A percentile compares a stretch with the other conserved stretches of the same genome.
Evolutionary conservation across 37 sponge, comb jelly and placozoan genomes (phyloP).

Genomic region (Oopsacas minuta): DNA sequence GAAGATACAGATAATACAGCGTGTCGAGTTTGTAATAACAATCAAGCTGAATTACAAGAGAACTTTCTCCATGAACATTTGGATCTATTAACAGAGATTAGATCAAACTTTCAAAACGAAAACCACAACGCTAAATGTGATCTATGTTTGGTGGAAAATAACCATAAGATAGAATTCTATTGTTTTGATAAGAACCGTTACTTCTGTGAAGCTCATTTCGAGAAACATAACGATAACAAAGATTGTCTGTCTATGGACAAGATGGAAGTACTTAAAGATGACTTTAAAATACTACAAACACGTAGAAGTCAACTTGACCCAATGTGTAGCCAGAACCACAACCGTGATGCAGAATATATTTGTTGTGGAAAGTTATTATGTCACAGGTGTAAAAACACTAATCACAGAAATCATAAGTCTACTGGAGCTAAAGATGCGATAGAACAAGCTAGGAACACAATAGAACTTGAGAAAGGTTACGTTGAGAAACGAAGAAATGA

Average conservation of each 20-base stretch:
- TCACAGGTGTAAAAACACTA: not conserved
- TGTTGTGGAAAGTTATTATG: not conserved
- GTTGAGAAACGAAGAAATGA: not conserved
- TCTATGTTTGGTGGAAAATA: not conserved
- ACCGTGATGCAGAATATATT: not conserved
- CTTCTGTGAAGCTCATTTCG: not conserved
- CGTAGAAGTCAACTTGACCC: not conserved
- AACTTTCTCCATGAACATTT: not conserved
- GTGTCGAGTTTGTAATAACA: not conserved
- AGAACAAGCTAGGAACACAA: not conserved
- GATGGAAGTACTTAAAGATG: not conserved
- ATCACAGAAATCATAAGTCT: not conserved
- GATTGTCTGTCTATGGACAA: not conserved
- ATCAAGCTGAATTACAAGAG: not conserved
- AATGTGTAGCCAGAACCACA: not conserved
- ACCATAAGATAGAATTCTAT: not conserved
- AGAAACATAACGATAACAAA: not conserved
- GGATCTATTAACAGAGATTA: not conserved
- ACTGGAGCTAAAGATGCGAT: not conserved
- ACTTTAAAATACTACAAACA: not conserved
- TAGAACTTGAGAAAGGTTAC: not conserved
- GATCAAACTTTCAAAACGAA: not conserved
- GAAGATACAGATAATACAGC: not conserved
- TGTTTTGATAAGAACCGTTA: not conserved
- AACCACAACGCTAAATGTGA: not conserved